These are phyloP conservation scores for Drosophila persimilis DNA, from an alignment of 1,140 invertebrate species.

Conservation along the genomic window DNA sequence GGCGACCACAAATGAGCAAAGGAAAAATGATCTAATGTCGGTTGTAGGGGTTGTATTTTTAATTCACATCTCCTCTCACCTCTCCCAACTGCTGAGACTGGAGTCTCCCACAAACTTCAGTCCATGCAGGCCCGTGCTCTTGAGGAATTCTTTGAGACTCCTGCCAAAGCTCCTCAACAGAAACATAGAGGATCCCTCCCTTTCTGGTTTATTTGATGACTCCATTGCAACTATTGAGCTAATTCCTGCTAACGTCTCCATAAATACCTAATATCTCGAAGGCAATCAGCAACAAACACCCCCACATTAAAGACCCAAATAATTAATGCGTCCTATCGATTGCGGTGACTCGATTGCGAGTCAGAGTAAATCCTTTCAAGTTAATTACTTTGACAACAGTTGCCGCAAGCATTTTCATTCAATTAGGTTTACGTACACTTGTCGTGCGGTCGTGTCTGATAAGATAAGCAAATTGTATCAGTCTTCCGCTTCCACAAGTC, in stretches of 20 bases:
- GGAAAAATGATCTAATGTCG: constrained; percentile 56
- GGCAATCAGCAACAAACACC: constrained; percentile 26
- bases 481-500: constrained; percentile 21
- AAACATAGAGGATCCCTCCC: constrained; percentile 21
- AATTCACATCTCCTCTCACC: constrained; percentile 83
- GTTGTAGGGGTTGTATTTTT: background rate
- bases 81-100: constrained; percentile 86
- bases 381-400: constrained; percentile 39
- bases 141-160: constrained; percentile 84
- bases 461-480: constrained; percentile 29
- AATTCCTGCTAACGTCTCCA: constrained; percentile 17
- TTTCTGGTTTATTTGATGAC: constrained; percentile 1
- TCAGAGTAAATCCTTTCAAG: constrained; percentile 33
- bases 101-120: constrained; percentile 89
- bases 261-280: constrained; percentile 31
- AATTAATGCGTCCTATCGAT: constrained; percentile 35
- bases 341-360: constrained; percentile 32
- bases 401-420: constrained; percentile 20
- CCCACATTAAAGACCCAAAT: constrained; percentile 32
- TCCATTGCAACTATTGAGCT: constrained; percentile 35
- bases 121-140: constrained; percentile 88
- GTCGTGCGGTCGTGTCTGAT: constrained; percentile 12
- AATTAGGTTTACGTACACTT: constrained; percentile 9
- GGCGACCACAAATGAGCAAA: constrained; percentile 86
- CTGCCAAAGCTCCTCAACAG: constrained; percentile 36